These are phyloP conservation scores for Bursaphelenchus okinawaensis DNA, from an alignment of 2,888 invertebrate genomes.

Conservation along the genomic window DNA sequence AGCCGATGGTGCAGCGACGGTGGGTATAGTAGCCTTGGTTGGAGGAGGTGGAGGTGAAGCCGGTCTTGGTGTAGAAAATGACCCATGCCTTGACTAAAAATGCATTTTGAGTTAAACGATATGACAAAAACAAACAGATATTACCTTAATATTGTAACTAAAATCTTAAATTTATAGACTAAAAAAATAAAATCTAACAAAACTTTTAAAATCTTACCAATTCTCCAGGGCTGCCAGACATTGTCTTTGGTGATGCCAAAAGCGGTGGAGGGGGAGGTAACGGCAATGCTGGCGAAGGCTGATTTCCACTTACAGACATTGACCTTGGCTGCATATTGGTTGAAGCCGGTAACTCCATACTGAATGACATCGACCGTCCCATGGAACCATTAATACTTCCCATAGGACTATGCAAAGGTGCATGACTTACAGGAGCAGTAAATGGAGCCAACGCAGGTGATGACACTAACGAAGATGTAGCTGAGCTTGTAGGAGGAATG, in stretches of 20 bases:
- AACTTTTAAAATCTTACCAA: not conserved
- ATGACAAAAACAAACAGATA: no score
- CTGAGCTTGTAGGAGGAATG: constrained; percentile 3
- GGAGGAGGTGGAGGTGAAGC: no score
- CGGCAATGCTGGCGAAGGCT: not conserved
- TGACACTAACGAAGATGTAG: not conserved
- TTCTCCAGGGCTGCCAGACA: not conserved
- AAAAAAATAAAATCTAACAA: no score
- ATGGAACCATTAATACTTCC: not conserved
- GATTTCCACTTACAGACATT: not conserved
- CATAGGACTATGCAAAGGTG: not conserved
- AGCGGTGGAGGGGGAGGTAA: not conserved
- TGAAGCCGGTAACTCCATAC: not conserved
- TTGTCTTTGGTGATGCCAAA: not conserved
- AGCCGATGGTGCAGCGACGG: no score
- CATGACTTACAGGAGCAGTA: not conserved
- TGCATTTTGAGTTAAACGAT: no score
- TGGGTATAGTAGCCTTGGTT: no score
- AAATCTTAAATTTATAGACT: no score
- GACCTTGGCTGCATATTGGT: not conserved
- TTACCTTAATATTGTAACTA: no score
- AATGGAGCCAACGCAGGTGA: constrained; percentile 8
- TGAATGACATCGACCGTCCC: constrained; percentile 8
- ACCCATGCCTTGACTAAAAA: no score
- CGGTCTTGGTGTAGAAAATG: no score